Base-by-base conservation (phyloP, 2,113 vertebrate genomes). In the Petroica traversi region DNA sequence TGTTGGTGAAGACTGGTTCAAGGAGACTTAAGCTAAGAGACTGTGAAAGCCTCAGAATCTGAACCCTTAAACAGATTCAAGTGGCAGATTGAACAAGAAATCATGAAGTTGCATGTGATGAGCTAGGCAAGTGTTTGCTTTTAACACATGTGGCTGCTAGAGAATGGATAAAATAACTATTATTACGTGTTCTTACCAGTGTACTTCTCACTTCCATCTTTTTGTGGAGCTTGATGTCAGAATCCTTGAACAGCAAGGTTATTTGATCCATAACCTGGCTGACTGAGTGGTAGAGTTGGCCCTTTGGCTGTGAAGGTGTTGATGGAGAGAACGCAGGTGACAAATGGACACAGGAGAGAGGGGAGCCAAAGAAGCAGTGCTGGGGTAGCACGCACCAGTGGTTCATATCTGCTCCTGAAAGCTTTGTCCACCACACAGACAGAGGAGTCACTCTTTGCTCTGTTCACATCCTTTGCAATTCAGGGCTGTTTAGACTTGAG, bases 301-400 rank as follows among this genome's bases (percentile, higher is more conserved):
- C 40, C 12, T 49, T 88, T 57, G 38, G 23, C 58, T 79, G 0
- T 16, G 9, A 6, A n/a, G 61, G 25, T 22, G 22, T 61, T 54
- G 69, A 5, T 79, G 46, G 18, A 9, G 9, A 49, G 66, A 45
- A 41, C 0, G 1, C 3, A 12, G 17, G n/a, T 58, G 41, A 18
- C 25, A 45, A 43, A 24, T 1, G 4, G 88, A 41, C 19, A 8
- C 19, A 31, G 38, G 41, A 54, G 91, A 51, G 48, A 23, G 25
- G 20, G 11, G 40, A 41, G 58, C 40, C 17, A 36, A 38, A 46
- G 73, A 6, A 41, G 45, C 36, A 22, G 38, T 22, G 25, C 5
- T 36, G 8, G 11, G 28, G 12, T 41, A 20, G 73, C 16, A 6
- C 36, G 24, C 6, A 0, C n/a, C 19, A 49, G 46, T 41, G 23